Base-by-base conservation (phyloP, 2,888 invertebrate genomes). In the Chirona hameri region DNA sequence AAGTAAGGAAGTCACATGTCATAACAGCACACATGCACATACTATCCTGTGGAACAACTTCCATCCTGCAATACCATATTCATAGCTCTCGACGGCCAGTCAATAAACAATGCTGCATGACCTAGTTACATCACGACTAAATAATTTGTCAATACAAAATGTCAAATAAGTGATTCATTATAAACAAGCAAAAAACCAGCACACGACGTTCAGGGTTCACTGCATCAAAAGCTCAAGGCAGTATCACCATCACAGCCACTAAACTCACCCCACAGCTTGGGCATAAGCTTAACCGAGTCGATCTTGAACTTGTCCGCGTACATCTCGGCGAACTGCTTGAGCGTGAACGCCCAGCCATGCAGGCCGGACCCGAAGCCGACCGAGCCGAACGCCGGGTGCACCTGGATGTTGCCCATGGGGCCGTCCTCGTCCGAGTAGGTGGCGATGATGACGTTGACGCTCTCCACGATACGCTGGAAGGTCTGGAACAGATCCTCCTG, bases 321-420 rank as follows among this genome's bases (percentile, higher is more conserved):
- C 95, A 99, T 97, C 90, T 99, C 98, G 81, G 99, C 91, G 91
- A 99, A 99, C 91, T 99, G 99, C 91, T 99, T 99, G 86, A 99
- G 92, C 85, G 99, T 99, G 90, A 99, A 99, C 82, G 99, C 99
- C 99, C 99, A 99, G 85, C 99, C 99, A 89, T 99, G 99, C 85
- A 99, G 95, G 87, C 99, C 99, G 48, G 99, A 98, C 84, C 99
- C 99, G 89, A 99, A 99, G 88, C 99, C 99, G 85, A 99, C 99
- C 84, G 98, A 99, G 86, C 99, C 99, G 90, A 95, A 96, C 90
- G 96, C 95, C 86, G 99, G 99, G 89, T 98, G 98, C 86, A 95
- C 98, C 87, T 96, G 93, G 86, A 99, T 97, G 91, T 97, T 95
- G 88, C 99, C 99, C 99, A 99, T 99, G 83, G 99, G 99, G 83